Conservation (phyloP, 1,140 invertebrate species). For the Lasaia peninsularis region DNA sequence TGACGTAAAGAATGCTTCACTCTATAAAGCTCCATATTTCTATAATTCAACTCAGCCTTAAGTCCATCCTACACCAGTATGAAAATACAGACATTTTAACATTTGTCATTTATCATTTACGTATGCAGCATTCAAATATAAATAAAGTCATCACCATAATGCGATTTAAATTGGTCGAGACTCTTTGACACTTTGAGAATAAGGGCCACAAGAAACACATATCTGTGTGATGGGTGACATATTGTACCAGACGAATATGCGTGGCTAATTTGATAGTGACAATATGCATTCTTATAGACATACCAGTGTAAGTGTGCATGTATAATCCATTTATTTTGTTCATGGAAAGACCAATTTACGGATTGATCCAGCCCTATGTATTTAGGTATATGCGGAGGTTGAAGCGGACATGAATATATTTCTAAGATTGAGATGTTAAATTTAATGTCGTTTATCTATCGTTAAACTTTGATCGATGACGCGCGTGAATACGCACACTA, state of each 20-base stretch:
- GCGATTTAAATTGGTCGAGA: slow-evolving; percentile 54
- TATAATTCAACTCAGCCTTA: no score
- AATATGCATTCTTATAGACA: slow-evolving; percentile 3
- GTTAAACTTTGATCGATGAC: no score
- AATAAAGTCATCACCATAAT: slow-evolving; percentile 63
- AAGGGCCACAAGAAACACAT: slow-evolving; percentile 35
- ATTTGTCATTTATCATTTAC: slow-evolving; percentile 33
- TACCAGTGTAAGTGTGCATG: neutral
- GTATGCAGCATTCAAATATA: slow-evolving; percentile 29
- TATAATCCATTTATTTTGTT: neutral
- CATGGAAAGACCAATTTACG: no score
- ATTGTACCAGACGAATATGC: slow-evolving; percentile 29
- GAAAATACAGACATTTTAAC: slow-evolving; percentile 8
- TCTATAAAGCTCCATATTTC: no score
- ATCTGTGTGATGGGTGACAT: slow-evolving; percentile 46
- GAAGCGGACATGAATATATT: no score
- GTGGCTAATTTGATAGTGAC: slow-evolving; percentile 11
- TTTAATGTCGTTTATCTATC: no score
- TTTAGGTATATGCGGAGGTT: no score
- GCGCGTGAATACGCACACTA: no score
- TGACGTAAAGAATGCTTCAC: no score
- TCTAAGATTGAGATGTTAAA: no score
- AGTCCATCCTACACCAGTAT: no score
- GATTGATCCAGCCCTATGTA: no score
- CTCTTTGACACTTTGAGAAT: slow-evolving; percentile 49